Percentiles rank a stretch among this genome's conserved stretches.
These are phyloP conservation scores for Netelia melanura DNA, from an alignment of 2,888 invertebrate species.

Conservation along the genomic window DNA sequence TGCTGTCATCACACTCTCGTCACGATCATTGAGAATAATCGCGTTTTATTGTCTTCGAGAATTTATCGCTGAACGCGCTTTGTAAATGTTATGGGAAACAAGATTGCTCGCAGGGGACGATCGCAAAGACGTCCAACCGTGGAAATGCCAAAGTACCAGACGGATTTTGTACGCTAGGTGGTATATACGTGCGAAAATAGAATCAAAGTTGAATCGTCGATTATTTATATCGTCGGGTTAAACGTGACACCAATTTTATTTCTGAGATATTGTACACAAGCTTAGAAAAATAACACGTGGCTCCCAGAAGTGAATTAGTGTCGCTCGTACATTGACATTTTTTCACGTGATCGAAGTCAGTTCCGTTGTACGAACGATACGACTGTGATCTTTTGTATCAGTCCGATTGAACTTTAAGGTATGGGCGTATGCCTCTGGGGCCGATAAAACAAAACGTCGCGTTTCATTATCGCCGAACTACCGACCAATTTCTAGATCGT, in stretches of 20 bases:
- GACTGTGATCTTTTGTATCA: slow-evolving; percentile 65
- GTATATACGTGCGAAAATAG: not conserved
- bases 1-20: slow-evolving; percentile 45
- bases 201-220: not conserved
- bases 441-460: slow-evolving; percentile 78
- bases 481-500: slow-evolving; percentile 67
- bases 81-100: slow-evolving; percentile 51
- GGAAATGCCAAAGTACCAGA: slow-evolving; percentile 35
- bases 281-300: too few species aligned
- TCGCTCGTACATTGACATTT: not conserved
- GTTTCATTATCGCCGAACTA: slow-evolving; percentile 77
- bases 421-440: slow-evolving; percentile 72
- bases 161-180: not conserved
- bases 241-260: not conserved
- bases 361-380: too few species aligned
- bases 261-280: too few species aligned
- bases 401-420: slow-evolving; percentile 65
- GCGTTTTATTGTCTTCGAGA: slow-evolving; percentile 46
- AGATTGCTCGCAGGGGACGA: slow-evolving; percentile 10
- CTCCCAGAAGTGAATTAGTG: not conserved
- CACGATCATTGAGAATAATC: slow-evolving; percentile 44
- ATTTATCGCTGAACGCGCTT: slow-evolving; percentile 32
- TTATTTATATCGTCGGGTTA: not conserved
- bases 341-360: not conserved
- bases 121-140: slow-evolving; percentile 5